Evolutionary conservation across 2,113 vertebrate species (phyloP).

Genomic region (Poeciliopsis turrubarensis): DNA sequence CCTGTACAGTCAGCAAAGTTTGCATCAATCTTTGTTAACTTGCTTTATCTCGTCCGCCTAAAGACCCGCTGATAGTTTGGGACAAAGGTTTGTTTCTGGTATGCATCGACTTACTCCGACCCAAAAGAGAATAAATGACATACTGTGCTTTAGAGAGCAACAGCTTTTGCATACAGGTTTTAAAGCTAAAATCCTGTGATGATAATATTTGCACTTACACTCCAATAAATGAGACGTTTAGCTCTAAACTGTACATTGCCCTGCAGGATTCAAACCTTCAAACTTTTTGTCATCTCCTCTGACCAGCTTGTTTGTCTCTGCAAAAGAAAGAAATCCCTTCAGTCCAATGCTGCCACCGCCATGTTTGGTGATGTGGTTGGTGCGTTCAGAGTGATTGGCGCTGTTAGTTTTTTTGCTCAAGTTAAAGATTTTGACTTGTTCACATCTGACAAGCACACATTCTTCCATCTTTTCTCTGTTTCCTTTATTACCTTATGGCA

Average conservation of each 20-base stretch:
- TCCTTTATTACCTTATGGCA: too few species aligned
- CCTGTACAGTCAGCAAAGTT: slow-evolving; percentile 15
- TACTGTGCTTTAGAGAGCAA: neutral
- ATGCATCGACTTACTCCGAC: neutral
- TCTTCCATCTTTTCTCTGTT: too few species aligned
- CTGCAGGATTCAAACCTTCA: neutral
- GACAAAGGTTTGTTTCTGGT: neutral
- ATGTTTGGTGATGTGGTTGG: too few species aligned
- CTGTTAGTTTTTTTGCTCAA: too few species aligned
- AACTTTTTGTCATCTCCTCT: neutral
- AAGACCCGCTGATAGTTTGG: slow-evolving; percentile 3
- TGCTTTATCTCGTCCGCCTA: slow-evolving; percentile 18
- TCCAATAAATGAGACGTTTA: neutral
- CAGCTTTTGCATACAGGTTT: neutral
- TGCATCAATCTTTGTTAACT: neutral
- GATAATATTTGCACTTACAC: neutral
- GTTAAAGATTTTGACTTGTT: too few species aligned
- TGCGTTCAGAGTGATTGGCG: too few species aligned
- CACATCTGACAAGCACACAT: too few species aligned
- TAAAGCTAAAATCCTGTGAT: neutral
- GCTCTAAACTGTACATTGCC: neutral
- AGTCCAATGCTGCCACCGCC: too few species aligned
- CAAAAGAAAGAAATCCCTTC: too few species aligned
- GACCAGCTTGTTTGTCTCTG: too few species aligned
- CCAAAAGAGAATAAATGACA: neutral